Base-by-base conservation (phyloP, 2,113 vertebrate genomes). In the Hippoglossus stenolepis region DNA sequence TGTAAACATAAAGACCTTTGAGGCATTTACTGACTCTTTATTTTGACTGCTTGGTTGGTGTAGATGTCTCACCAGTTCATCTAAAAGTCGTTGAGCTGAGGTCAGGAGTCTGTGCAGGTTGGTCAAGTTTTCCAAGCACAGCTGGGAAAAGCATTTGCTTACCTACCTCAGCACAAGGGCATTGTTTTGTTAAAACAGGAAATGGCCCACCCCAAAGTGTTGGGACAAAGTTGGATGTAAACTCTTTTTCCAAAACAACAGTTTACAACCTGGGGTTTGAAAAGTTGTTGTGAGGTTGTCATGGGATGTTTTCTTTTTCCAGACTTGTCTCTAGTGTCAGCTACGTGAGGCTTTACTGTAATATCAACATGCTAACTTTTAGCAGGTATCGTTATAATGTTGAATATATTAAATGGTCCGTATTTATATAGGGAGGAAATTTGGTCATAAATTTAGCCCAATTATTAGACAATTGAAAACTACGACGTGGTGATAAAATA, bases 131-230 rank as follows among this genome's bases (percentile, higher is more conserved):
- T 23, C 23, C 40, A n/a, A 18, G 17, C 14, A 10, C 45, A 66
- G 38, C 12, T 73, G 69, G 21, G 15, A 31, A 73, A 56, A 35
- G 28, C 0, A 60, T 66, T 53, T 8, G 18, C 28, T 45, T n/a
- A 45, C 15, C 28, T 31, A 67, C 31, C 6, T 67, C 11, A 13
- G 21, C 62, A 58, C 2, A 17, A 31, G 47, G 43, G 54, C 17
- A 70, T 74, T 74, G 75, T 83, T 74, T 60, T 60, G 65, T 24
- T 56, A 8, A 28, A 23, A 67, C 38, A 62, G 62, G 71, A 73
- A 68, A 47, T 68, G 38, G 3, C 4, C 65, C 61, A 47, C n/a
- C 58, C 63, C 14, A 24, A 56, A 67, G 54, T 23, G 38, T 31
- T 67, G 49, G 61, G 43, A 73, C 66, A 81, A 51, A 69, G 78